Evolutionary conservation across 2,797 vertebrate genomes (phyloP), one percentile per base, ranked within the genome.

Genomic region (Betta splendens): DNA sequence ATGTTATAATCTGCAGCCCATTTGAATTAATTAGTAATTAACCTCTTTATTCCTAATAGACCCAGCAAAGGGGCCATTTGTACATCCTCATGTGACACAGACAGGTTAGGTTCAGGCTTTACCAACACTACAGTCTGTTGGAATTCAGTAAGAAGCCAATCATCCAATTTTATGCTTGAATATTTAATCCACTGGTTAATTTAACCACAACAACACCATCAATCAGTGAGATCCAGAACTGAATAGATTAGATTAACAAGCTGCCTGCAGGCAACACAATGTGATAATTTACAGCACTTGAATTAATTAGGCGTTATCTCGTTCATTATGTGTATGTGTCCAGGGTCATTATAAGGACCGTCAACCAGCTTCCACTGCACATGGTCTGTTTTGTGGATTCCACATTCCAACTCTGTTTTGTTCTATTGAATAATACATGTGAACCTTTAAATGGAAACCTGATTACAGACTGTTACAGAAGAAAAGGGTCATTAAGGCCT

Each of bases 11-110:
- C 32, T 35, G 16, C 35, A 38, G 40, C 22, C 21, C 37, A 1
- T 25, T 28, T 63, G 8, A 65, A 38, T 72, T 63, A 68, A 72
- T 65, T 13, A 56, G 45, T 51, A 57, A 77, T 66, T 73, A 81
- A 75, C 77, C 54, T 70, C 15, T 46, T 7, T 25, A 71, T 83
- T 51, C 37, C 31, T 22, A 5, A 8, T 31, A 21, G 62, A n/a
- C 18, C 9, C 22, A 42, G 40, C 25, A 25, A 16, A 10, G 18
- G 29, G 40, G 37, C 53, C 8, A 1, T 47, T 25, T 54, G 20
- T 48, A 16, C 5, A n/a, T 26, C 23, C 17, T 21, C 0, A 5
- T 16, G 22, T 48, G 8, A 51, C 13, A 36, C 28, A 7, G 26
- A 21, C 2, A 13, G 4, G 23, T 7, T 7, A 23, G 4, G 23